These are phyloP conservation scores for Cephus nigrinus DNA, from an alignment of 2,888 invertebrate species.

Conservation along the genomic window DNA sequence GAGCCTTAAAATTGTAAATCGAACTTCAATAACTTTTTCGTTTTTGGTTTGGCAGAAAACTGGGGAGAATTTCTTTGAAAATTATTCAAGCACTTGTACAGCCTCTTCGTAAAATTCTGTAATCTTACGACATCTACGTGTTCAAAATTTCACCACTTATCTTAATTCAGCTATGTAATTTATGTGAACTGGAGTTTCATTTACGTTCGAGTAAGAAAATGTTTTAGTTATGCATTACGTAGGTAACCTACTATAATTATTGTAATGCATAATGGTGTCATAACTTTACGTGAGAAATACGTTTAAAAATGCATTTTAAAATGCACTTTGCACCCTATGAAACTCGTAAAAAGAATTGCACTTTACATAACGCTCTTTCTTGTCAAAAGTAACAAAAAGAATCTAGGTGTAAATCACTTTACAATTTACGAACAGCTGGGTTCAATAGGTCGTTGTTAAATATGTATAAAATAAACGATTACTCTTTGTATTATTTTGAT, in stretches of 20 bases:
- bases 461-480: neutral
- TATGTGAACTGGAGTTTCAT: neutral
- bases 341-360: neutral
- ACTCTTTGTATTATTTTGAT: neutral
- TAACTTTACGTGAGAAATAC: neutral
- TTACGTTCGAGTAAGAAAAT: neutral
- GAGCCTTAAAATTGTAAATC: neutral
- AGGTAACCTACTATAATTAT: neutral
- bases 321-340: neutral
- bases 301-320: neutral
- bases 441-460: neutral
- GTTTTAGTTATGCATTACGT: neutral
- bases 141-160: neutral
- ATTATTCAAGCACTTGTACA: constrained; percentile 21
- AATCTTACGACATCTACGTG: neutral
- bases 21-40: neutral
- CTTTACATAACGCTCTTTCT: neutral
- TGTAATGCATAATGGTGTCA: neutral
- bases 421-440: neutral
- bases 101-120: constrained; percentile 1
- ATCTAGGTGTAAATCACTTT: neutral
- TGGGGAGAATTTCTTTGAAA: constrained; percentile 5
- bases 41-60: neutral
- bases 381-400: neutral
- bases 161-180: neutral